Percentiles rank a stretch among this genome's conserved stretches.
Conservation (phyloP, 2,113 vertebrate species). For the Tinamus guttatus region DNA sequence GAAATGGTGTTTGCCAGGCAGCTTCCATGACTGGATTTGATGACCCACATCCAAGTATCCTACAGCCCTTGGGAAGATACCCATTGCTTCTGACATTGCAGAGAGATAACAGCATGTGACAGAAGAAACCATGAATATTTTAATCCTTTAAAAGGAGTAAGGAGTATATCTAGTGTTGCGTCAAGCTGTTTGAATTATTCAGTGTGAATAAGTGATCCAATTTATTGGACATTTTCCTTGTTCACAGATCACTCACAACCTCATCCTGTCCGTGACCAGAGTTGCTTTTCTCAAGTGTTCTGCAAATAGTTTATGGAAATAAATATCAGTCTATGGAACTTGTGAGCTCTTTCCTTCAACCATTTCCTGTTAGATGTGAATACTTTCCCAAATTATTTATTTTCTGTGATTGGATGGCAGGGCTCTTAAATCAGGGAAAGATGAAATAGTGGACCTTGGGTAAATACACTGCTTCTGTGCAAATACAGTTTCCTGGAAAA, state of each 20-base stretch:
- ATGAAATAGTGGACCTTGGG: background rate
- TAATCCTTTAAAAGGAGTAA: constrained; percentile 57
- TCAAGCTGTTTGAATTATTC: constrained; percentile 69
- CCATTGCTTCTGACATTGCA: constrained; percentile 14
- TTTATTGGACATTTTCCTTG: constrained; percentile 63
- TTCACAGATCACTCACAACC: constrained; percentile 59
- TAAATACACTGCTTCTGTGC: background rate
- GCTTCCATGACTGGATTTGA: background rate
- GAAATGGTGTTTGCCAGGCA: background rate
- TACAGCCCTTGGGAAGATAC: constrained; percentile 8
- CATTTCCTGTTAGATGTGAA: background rate
- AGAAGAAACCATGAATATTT: constrained; percentile 66
- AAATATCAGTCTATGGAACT: constrained; percentile 39
- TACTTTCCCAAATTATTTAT: constrained; percentile 15
- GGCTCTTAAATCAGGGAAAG: background rate
- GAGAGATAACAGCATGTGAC: constrained; percentile 49
- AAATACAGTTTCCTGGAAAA: background rate
- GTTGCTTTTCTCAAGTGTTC: constrained; percentile 42
- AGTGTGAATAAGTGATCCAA: constrained; percentile 71
- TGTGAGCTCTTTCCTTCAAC: constrained; percentile 23
- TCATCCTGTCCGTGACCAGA: constrained; percentile 51
- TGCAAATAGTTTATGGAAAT: constrained; percentile 26
- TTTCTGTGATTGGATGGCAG: background rate
- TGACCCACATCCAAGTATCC: background rate
- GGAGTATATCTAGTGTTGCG: constrained; percentile 29